Base-by-base conservation (phyloP, 2,797 vertebrate species). In the Heliangelus exortis region DNA sequence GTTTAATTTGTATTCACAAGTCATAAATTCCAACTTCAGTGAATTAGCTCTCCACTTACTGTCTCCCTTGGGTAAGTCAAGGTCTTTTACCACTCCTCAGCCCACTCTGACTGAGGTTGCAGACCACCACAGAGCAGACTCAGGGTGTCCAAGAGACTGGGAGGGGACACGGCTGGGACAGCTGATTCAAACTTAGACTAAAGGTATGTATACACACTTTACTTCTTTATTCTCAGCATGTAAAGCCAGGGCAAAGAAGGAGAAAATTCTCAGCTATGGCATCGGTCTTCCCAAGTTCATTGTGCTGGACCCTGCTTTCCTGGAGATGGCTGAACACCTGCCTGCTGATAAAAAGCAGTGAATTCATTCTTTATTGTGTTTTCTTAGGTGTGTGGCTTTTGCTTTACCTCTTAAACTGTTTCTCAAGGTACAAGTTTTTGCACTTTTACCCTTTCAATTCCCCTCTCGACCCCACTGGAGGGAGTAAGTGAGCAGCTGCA, bases 301-400 rank as follows among this genome's bases (percentile, higher is more conserved):
- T 2, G 3, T 33, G 23, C 39, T 7, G 6, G 20, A 45, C 43
- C 21, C n/a, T 51, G 51, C 51, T 89, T 39, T 53, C 43, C 51
- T 33, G n/a, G 20, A 47, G 4, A 50, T 7, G 19, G 36, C 23
- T 53, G 28, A 53, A 66, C 53, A 47, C 16, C 58, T 20, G 18
- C 31, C 29, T 53, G 58, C 9, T 0, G 0, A 22, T 6, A 5
- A 39, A n/a, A 53, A 72, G 1, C 6, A 8, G 12, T 10, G 7
- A 77, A 47, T 22, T 1, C 31, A 65, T 11, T 71, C 11, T n/a
- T 33, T 65, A 4, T 3, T 18, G 6, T 13, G 39, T 45, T 65
- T 75, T 26, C 29, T 66, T 53, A 17, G 1, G 1, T 2, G 2
- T 2, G 6, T 15, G 10, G 58, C 36, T 84, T 66, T 54, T 34